Conservation (phyloP, 2,888 invertebrate species). For the Idaea dimidiata region DNA sequence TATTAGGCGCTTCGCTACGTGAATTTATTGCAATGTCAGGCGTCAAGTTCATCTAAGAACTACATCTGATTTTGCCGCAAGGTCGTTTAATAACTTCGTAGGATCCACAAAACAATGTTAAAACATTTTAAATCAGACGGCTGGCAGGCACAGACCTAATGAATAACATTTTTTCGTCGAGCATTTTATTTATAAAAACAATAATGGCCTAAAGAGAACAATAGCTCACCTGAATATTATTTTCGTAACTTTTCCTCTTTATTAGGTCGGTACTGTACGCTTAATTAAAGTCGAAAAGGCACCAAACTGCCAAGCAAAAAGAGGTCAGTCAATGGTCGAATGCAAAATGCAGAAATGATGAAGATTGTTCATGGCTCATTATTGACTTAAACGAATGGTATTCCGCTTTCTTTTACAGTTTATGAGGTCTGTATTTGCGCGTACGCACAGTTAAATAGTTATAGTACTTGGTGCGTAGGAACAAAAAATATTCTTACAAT, state of each 20-base stretch:
- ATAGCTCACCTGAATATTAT: constrained; percentile 58
- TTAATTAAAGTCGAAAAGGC: constrained; percentile 64
- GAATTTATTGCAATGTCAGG: no score
- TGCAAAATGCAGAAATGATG: constrained; percentile 66
- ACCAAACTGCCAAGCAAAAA: constrained; percentile 66
- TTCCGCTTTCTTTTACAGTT: constrained; percentile 52
- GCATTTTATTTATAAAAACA: constrained; percentile 37
- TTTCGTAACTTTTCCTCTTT: constrained; percentile 67
- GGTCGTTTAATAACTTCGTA: no score
- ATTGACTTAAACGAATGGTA: constrained; percentile 67
- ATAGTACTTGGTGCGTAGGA: not conserved
- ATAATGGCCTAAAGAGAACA: constrained; percentile 63
- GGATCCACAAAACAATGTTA: no score
- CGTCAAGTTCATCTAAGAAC: no score
- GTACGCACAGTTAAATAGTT: not conserved
- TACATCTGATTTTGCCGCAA: no score
- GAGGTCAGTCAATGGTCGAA: constrained; percentile 57
- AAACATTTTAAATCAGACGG: no score
- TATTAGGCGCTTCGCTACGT: no score
- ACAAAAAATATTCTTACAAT: not conserved
- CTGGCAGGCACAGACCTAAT: no score
- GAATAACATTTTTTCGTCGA: not conserved
- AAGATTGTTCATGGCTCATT: constrained; percentile 76
- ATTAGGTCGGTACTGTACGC: constrained; percentile 44
- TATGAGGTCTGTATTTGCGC: constrained; percentile 39